Base-by-base conservation (phyloP, 2,797 vertebrate genomes). In the Buphagus erythrorhynchus region DNA sequence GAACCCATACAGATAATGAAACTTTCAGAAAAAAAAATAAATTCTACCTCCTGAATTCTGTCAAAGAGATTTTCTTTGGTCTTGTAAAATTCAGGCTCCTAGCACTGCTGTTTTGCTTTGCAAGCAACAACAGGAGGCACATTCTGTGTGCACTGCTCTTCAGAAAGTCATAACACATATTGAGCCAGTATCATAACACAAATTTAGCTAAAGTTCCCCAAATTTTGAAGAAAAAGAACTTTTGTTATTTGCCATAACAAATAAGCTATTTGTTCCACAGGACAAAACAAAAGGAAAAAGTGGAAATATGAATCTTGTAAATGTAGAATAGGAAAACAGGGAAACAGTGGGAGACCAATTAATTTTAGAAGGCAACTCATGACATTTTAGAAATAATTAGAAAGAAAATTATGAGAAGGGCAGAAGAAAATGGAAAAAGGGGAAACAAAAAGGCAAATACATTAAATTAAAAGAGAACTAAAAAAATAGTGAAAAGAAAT, bases 301-400 rank as follows among this genome's bases (percentile, higher is more conserved):
- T 48, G 11, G 31, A 74, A 92, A 88, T n/a, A 83, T 42, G 24
- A 40, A 13, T 42, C 35, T 66, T 83, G 15, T 57, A 86, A 84
- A 75, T 42, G 43, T 72, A 81, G 46, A 75, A 48, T 0, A 2
- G 31, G 7, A 75, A 84, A 85, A 25, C 0, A 0, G n/a, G 19
- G 16, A 87, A 91, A 57, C 55, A 69, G 71, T 79, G 35, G 61
- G 91, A 85, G 25, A 40, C 10, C 22, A 76, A 89, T 87, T 93
- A 93, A 63, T 79, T 93, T 91, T 40, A 76, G 58, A 79, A 66
- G 52, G 48, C 6, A 46, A 62, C 38, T 61, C 55, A 73, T 72
- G 74, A 79, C 59, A 91, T 91, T 93, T 95, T 69, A 87, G 62
- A 84, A 90, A 73, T 79, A 86, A 93, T 90, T 93, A 90, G 78